Conservation (phyloP, 2,113 vertebrate genomes). For the Zosterops japonicus region DNA sequence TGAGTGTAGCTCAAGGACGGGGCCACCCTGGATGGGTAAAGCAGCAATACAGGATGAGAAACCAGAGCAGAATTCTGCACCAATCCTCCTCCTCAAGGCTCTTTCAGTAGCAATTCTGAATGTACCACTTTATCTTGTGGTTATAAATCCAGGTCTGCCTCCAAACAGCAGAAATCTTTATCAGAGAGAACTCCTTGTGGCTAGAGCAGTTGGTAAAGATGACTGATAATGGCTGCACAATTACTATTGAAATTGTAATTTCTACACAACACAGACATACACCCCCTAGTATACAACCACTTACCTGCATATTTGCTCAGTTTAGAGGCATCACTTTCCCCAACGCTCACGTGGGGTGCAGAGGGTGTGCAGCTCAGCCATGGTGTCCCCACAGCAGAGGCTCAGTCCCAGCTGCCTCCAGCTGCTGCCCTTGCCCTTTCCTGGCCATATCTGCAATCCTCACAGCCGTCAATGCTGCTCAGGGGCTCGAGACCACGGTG, state of each 20-base stretch:
- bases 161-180: background rate
- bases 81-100: background rate
- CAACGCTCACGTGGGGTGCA: rapidly evolving
- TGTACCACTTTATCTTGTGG: background rate
- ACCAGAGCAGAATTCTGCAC: background rate
- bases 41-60: background rate
- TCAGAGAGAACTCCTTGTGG: background rate
- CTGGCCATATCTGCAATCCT: background rate
- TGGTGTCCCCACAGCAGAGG: background rate
- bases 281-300: background rate
- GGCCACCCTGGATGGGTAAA: background rate
- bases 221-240: background rate
- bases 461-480: background rate
- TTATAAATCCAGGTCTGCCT: background rate
- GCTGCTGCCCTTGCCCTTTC: background rate
- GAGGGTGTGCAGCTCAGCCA: background rate
- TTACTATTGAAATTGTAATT: background rate
- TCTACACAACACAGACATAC: background rate
- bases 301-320: rapidly evolving
- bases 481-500: background rate
- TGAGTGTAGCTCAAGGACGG: background rate
- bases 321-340: background rate
- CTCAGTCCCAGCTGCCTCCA: background rate
- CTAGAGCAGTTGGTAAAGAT: background rate
- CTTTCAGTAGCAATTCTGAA: background rate